Conservation (phyloP, 2,888 invertebrate genomes). For the Eustalomyia histrio region DNA sequence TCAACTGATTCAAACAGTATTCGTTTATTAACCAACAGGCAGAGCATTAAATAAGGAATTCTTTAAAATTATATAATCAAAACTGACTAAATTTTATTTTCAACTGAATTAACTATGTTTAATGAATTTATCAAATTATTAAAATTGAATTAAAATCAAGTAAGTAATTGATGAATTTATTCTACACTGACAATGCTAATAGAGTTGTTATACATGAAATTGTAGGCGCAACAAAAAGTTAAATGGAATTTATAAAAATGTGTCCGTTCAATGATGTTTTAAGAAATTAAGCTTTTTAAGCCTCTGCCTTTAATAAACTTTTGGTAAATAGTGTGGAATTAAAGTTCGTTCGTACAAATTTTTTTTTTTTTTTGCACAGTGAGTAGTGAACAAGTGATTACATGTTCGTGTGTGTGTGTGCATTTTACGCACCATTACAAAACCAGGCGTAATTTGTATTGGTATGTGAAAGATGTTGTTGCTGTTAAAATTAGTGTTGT, state of each 20-base stretch:
- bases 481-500: conserved; percentile 3
- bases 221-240: too few species aligned
- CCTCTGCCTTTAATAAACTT: conserved; percentile 1
- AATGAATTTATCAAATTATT: not conserved
- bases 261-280: too few species aligned
- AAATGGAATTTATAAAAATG: too few species aligned
- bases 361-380: conserved; percentile 29
- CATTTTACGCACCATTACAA: conserved; percentile 59
- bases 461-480: conserved; percentile 63
- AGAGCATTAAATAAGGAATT: not conserved
- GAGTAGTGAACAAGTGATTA: conserved; percentile 41
- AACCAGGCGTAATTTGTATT: conserved; percentile 60
- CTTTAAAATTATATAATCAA: not conserved
- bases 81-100: too few species aligned
- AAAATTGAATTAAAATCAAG: not conserved
- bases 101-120: too few species aligned
- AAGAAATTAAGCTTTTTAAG: not conserved
- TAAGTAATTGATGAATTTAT: too few species aligned
- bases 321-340: conserved; percentile 2
- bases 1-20: conserved; percentile 40
- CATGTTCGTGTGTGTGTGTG: conserved; percentile 4
- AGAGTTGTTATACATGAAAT: too few species aligned
- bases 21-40: conserved; percentile 36
- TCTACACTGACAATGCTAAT: too few species aligned
- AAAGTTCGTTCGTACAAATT: conserved; percentile 9